Evolutionary conservation across 2,888 invertebrate species (phyloP), one percentile per base, ranked within the genome.

Genomic region (Ophion obscuratus): DNA sequence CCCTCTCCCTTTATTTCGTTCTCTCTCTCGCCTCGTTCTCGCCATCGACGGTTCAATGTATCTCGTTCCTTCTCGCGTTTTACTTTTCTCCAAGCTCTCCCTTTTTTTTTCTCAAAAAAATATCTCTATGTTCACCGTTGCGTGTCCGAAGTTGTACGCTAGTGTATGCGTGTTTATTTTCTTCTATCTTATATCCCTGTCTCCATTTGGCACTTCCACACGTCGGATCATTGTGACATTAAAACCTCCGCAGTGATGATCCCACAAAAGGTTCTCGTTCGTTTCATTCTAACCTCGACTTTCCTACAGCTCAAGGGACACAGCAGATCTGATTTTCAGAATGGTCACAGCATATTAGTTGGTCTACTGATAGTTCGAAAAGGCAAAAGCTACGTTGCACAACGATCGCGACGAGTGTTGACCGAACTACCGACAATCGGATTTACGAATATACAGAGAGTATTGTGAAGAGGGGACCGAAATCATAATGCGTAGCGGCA

Each of bases 31-130:
- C 17, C 57, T 86, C 88, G 87, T 85, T 88, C 88, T 87, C 85
- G 78, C 83, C 62, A 73, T 84, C 89, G 84, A 83, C 87, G 80
- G 88, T 90, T 44, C 74, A 66, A 74, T 67, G 40, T 74, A 74
- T 74, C 67, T 74, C 68, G 68, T 77, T 74, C 44, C 20, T 47
- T 66, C 75, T 78, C 57, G 74, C 64, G 11, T 59, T 47, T 74
- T 68, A 64, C 62, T 77, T 78, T 71, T 76, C 76, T 57, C 80
- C 44, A 61, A 59, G 59, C 67, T 57, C 75, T 67, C 27, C 14
- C 62, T 40, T 17, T 62, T 73, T 73, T 66, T 74, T 70, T 27
- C 73, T 64, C 17, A 20, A 79, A 76, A 82, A 79, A 79, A 82
- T 66, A 78, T 78, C 70, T 79, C 79, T 70, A 6, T 66, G 61